These are phyloP conservation scores for Drosophila suzukii DNA, from an alignment of 1,140 invertebrate genomes.

Conservation along the genomic window DNA sequence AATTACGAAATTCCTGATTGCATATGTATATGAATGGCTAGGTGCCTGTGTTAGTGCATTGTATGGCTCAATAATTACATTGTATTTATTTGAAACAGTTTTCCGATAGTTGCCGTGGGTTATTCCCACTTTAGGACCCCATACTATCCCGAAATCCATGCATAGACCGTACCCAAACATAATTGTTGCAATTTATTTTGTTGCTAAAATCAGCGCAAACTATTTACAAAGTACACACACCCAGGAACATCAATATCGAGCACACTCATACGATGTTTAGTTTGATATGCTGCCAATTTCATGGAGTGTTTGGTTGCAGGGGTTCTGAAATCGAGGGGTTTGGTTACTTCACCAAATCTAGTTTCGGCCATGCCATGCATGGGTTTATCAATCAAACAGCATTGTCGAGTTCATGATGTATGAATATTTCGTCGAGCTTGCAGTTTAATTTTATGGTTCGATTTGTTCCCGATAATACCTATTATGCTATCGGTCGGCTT, in stretches of 20 bases:
- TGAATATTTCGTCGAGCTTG: constrained; percentile 60
- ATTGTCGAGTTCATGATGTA: constrained; percentile 39
- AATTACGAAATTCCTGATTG: constrained; percentile 54
- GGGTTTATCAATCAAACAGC: constrained; percentile 67
- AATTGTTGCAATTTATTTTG: constrained; percentile 79
- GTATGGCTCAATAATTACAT: constrained; percentile 78
- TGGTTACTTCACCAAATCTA: constrained; percentile 66
- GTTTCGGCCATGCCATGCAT: constrained; percentile 7
- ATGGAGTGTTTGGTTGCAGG: constrained; percentile 47
- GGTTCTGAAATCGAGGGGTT: neutral
- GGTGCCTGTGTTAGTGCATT: constrained; percentile 36
- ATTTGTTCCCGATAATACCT: constrained; percentile 29
- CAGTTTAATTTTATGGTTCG: constrained; percentile 58
- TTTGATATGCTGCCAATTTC: constrained; percentile 71
- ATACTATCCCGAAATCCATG: neutral
- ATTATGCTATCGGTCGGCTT: constrained; percentile 14
- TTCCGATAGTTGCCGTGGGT: constrained; percentile 57
- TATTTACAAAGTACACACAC: constrained; percentile 42
- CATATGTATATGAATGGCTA: constrained; percentile 10
- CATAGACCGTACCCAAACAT: constrained; percentile 44
- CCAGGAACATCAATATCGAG: constrained; percentile 6
- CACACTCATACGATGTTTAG: constrained; percentile 33
- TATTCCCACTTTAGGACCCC: constrained; percentile 10
- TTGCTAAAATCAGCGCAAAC: constrained; percentile 70
- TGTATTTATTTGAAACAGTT: constrained; percentile 74